phyloP scores from a whole-genome alignment of 2,888 invertebrate species.

The Eristalis tenax region DNA sequence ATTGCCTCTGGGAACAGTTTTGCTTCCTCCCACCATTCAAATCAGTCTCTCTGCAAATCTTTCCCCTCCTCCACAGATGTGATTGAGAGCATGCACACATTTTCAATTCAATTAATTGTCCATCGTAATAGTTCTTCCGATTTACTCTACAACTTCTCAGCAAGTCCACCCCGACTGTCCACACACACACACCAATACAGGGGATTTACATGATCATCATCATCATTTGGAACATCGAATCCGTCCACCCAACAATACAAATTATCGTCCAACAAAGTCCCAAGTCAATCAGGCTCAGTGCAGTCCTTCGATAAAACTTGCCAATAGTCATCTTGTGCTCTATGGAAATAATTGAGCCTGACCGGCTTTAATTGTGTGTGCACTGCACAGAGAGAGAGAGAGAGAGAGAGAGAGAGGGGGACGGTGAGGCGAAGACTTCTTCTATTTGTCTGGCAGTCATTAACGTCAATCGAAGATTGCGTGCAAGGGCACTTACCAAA shows the following conservation, averaged over 20 bases:
- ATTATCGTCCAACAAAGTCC: conserved; percentile 46
- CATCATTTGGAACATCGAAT: conserved; percentile 2
- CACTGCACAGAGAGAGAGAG: conserved; percentile 4
- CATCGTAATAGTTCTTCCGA: conserved; percentile 23
- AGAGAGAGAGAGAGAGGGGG: neutral
- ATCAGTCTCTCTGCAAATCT: neutral
- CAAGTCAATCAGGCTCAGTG: conserved; percentile 67
- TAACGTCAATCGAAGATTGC: conserved; percentile 67
- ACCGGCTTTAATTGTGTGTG: conserved; percentile 61
- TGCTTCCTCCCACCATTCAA: neutral
- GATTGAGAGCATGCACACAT: neutral
- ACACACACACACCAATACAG: neutral
- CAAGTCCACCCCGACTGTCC: conserved; percentile 4
- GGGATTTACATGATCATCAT: conserved; percentile 36
- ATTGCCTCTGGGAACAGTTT: neutral
- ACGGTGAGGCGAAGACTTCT: neutral
- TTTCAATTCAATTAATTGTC: conserved; percentile 24
- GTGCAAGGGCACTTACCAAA: conserved; percentile 65
- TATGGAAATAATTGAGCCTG: conserved; percentile 61
- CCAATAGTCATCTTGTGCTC: conserved; percentile 29
- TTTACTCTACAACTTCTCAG: neutral
- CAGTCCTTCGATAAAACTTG: conserved; percentile 47
- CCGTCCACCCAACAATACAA: conserved; percentile 48
- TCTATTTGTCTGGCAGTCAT: conserved; percentile 61
- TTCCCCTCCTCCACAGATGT: neutral